Evolutionary conservation across 2,888 invertebrate genomes (phyloP), one percentile per base, ranked within the genome.

Genomic region (Epinotia ramella): DNA sequence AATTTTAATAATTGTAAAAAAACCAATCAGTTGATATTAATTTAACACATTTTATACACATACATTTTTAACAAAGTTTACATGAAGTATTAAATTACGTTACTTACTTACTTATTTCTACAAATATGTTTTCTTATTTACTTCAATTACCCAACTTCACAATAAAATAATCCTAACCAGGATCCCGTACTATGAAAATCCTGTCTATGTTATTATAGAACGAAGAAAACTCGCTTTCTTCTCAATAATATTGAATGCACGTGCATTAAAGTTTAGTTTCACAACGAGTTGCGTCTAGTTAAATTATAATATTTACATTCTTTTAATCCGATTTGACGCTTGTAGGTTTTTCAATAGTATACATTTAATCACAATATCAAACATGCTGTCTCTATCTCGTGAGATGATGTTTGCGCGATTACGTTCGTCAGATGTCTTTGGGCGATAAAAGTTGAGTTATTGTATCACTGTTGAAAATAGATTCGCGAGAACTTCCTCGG

Each of bases 391-490:
- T 44, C 28, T 66, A 71, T 70, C 62, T 49, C 18, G 53, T 33
- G 18, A 66, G 68, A 73, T 68, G 73, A 68, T 59, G 63, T 62
- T 40, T 56, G 57, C 28, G 40, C 24, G 73, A 73, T 68, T 73
- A 68, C 63, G 63, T 63, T 73, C 66, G 28, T 67, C 67, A 67
- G 80, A 82, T 86, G 91, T 89, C 90, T 92, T 91, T 92, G 93
- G 84, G 91, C 91, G 93, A 94, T 93, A 93, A 92, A 86, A 87
- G 81, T 83, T 82, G 81, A 82, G 80, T 83, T 86, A 87, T 87
- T 88, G 85, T 89, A 91, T 89, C 91, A 88, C 84, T 82, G 84
- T 81, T 87, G 78, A 88, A 92, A 92, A 91, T 90, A 92, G 87
- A 89, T 85, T 87, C 87, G 87, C 89, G 85, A 88, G 84, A 88